Evolutionary conservation across 2,888 invertebrate species (phyloP).

Genomic region (Hesperia comma): DNA sequence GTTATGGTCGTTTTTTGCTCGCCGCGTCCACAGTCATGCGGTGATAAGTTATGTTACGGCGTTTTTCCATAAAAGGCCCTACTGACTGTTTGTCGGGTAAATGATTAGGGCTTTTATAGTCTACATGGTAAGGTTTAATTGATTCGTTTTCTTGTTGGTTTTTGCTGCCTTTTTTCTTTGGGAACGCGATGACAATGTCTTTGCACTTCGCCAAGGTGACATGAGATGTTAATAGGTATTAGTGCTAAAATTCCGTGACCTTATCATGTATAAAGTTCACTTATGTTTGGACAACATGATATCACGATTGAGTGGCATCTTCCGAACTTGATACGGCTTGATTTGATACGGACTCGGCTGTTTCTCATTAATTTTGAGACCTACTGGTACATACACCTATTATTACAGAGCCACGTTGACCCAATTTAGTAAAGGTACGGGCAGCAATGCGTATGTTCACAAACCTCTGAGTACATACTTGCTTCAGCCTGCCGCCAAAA

Average conservation of each 20-base stretch:
- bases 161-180: slow-evolving; percentile 49
- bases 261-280: slow-evolving; percentile 80
- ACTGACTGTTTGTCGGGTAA: slow-evolving; percentile 45
- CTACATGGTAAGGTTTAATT: slow-evolving; percentile 53
- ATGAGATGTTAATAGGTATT: slow-evolving; percentile 78
- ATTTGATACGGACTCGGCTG: no score
- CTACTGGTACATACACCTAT: no score
- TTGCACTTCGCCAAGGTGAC: slow-evolving; percentile 80
- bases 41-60: slow-evolving; percentile 39
- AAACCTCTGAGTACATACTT: no score
- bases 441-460: no score
- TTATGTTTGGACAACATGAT: slow-evolving; percentile 67
- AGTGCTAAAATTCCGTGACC: slow-evolving; percentile 81
- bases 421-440: no score
- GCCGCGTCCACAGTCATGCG: neutral
- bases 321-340: neutral
- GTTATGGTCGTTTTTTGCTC: slow-evolving; percentile 9
- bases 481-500: no score
- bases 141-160: slow-evolving; percentile 27
- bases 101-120: slow-evolving; percentile 53
- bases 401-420: no score
- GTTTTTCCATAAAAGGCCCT: slow-evolving; percentile 51
- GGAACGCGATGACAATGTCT: slow-evolving; percentile 59
- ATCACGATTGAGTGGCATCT: slow-evolving; percentile 37
- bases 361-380: no score